Percentiles rank a stretch among this genome's conserved stretches.
Evolutionary conservation across 2,113 vertebrate genomes (phyloP).

Genomic region (Martes martes): DNA sequence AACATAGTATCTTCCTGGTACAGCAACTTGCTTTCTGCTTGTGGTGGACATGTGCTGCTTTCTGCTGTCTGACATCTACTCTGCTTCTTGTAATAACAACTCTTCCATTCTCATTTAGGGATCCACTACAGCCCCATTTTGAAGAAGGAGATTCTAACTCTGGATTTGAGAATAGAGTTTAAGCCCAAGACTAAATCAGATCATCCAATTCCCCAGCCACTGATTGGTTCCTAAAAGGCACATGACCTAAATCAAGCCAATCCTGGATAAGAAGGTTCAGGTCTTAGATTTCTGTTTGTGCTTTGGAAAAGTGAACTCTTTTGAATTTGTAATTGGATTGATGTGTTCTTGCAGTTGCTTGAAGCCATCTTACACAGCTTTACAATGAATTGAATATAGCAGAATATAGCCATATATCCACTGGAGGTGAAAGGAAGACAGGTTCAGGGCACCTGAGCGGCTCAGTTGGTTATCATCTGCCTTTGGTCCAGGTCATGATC

Average conservation of each 20-base stretch:
- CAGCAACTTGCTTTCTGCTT: background rate
- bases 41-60: background rate
- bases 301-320: background rate
- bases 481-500: too few species aligned
- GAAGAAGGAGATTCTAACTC: background rate
- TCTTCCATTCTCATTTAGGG: background rate
- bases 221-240: background rate
- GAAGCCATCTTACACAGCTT: background rate
- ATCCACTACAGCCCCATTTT: background rate
- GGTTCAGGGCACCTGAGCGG: too few species aligned
- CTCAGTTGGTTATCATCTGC: too few species aligned
- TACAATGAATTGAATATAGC: background rate
- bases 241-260: background rate
- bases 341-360: background rate
- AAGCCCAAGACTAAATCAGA: background rate
- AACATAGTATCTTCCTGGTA: background rate
- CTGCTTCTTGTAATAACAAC: background rate
- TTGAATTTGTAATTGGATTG: background rate
- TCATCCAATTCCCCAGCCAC: background rate
- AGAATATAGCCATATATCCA: background rate
- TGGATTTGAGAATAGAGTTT: background rate
- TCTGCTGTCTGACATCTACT: background rate
- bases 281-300: background rate
- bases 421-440: background rate
- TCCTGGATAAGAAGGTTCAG: background rate